Base-by-base conservation (phyloP, 2,113 vertebrate species). In the Forbesichthys agassizii region DNA sequence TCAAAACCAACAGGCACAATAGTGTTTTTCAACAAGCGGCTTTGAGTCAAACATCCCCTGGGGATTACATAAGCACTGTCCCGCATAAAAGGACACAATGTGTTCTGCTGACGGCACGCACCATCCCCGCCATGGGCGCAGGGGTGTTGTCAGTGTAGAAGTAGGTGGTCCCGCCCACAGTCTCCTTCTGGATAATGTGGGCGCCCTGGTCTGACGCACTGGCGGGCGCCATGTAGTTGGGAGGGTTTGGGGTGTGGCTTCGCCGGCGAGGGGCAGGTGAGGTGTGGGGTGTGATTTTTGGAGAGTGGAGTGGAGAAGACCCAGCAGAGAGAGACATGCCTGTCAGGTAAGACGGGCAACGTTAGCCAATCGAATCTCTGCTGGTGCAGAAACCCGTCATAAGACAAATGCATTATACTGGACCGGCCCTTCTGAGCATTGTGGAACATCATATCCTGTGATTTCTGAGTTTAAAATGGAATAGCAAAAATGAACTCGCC, bases 61-160 rank as follows among this genome's bases (percentile, higher is more conserved):
- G 36, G 36, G 27, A 4, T 16, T 13, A 46, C 11, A 33, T 33
- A 27, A 58, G 20, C 9, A 13, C 2, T 1, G 56, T 58, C 16
- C 33, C 52, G 4, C 6, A n/a, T 27, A 51, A 9, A 49, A 64
- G 48, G 36, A 48, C 18, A 71, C 2, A 51, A 20, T 0, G 3
- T 52, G 20, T 4, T 0, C 5, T 4, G 3, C 5, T 6, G 33
- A 27, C 33, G 63, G 48, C 59, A 75, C 85, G 1, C 95, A 99
- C 98, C 98, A 99, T 98, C 91, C 97, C 96, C 20, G 96, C 89
- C 90, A 97, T 84, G 71, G 97, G 97, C 67, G 94, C 94, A 66
- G 97, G 97, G 76, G 96, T 95, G 86, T 98, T 95, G 81, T 99
- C 98, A 10, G 98, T 99, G 86, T 98, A 99, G 92, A 99, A 99